Evolutionary conservation across 2,797 vertebrate species (phyloP), one percentile per base, ranked within the genome.

Genomic region (Falco biarmicus): DNA sequence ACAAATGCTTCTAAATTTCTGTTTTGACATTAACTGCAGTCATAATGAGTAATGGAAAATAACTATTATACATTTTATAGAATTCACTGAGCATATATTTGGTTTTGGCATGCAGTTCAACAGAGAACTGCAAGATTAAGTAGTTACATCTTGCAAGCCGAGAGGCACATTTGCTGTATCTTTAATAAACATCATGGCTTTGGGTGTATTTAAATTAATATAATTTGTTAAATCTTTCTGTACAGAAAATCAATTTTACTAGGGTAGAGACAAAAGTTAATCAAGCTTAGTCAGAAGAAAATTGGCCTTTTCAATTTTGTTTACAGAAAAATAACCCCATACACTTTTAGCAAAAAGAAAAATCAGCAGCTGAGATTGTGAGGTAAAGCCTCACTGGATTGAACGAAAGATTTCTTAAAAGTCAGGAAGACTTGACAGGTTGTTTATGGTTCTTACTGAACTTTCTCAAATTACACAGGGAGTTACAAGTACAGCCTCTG

Each of bases 131-230:
- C 3, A n/a, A 87, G 69, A 94, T 95, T 90, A 89, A 85, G 64
- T 74, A 90, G 75, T 71, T 93, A 90, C 39, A 77, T 57, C 68
- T 90, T 85, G 71, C 74, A 90, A 77, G 37, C n/a, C 77, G 84
- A 95, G 74, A 93, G 45, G 82, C 64, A 80, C 22, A 71, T 89
- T 95, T 80, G 48, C 78, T 57, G 24, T 77, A 47, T 76, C 71
- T 19, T 93, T 95, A 93, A 91, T 93, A 86, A 93, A 87, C 61
- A 92, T 92, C 78, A 83, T 70, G 48, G 64, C 70, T 95, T 96
- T 93, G 70, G 89, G 81, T 85, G 66, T 68, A 95, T 87, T 95
- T 96, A 95, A 93, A 95, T 94, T 91, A 93, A 95, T 97, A 83
- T 77, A 88, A 95, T 97, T 90, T 96, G 74, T 96, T 90, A 95